A percentile compares a stretch with the other conserved stretches of the same genome.
Conservation (phyloP, 2,797 vertebrate species). For the Danionella dracula region DNA sequence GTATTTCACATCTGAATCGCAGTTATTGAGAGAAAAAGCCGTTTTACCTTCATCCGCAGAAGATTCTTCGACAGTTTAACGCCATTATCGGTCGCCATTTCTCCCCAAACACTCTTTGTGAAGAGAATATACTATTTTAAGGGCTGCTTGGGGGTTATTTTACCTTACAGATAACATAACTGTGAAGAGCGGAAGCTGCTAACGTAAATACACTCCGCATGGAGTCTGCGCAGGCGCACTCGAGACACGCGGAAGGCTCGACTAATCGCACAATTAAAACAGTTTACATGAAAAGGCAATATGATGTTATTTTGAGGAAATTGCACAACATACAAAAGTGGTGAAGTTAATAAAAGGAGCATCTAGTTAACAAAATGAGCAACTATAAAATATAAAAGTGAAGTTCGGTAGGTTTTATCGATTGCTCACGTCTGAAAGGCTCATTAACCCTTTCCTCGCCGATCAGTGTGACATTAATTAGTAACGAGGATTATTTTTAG, state of each 20-base stretch:
- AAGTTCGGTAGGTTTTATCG: neutral
- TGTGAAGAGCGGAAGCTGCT: neutral
- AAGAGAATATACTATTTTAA: neutral
- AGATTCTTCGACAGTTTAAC: conserved; percentile 68
- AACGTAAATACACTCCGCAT: neutral
- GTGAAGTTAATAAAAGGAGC: too few species aligned
- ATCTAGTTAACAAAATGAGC: too few species aligned
- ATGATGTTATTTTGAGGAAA: too few species aligned
- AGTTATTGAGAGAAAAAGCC: too few species aligned
- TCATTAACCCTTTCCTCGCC: neutral
- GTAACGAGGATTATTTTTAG: too few species aligned
- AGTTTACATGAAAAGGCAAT: neutral
- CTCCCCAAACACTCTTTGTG: neutral
- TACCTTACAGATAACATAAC: neutral
- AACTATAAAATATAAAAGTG: too few species aligned
- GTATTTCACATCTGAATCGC: too few species aligned
- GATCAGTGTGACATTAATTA: too few species aligned
- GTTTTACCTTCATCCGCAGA: conserved; percentile 74
- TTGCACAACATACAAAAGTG: too few species aligned
- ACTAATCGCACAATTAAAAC: conserved; percentile 24
- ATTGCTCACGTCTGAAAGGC: neutral
- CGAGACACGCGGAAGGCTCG: conserved; percentile 4
- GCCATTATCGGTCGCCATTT: conserved; percentile 56
- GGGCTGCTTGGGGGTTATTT: too few species aligned
- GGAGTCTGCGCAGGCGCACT: conserved; percentile 6